Conservation (phyloP, 2,888 invertebrate genomes). For the Crematogaster levior region DNA sequence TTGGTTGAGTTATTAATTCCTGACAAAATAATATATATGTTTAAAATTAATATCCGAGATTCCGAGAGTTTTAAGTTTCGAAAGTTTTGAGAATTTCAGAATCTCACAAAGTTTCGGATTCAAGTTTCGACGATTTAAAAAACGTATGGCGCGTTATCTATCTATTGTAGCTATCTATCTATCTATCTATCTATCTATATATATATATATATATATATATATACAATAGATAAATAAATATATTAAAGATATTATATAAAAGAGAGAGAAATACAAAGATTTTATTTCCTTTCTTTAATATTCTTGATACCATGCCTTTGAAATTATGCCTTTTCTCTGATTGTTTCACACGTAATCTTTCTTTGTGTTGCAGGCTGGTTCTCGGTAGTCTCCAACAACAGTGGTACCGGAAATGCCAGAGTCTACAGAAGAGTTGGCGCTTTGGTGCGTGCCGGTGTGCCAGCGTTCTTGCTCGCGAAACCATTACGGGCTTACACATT, state of each 20-base stretch:
- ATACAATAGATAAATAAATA: too few species aligned
- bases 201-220: too few species aligned
- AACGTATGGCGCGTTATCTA: too few species aligned
- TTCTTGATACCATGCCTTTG: background rate
- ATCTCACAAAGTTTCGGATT: too few species aligned
- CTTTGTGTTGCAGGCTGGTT: constrained; percentile 81
- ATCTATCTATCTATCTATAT: too few species aligned
- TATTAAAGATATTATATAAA: background rate
- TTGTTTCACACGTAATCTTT: background rate
- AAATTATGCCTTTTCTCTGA: background rate
- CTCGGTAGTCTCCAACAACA: constrained; percentile 82
- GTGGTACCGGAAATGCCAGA: constrained; percentile 82
- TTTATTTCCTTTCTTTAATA: background rate
- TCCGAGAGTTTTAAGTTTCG: too few species aligned
- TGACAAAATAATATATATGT: too few species aligned
- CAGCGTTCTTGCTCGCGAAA: constrained; percentile 82
- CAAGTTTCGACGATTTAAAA: too few species aligned
- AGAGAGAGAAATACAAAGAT: background rate
- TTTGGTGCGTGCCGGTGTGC: constrained; percentile 82
- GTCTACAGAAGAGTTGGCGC: constrained; percentile 83
- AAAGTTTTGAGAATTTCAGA: too few species aligned
- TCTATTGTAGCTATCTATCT: too few species aligned
- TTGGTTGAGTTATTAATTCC: too few species aligned
- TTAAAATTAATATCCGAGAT: too few species aligned
- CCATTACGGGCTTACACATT: constrained; percentile 83